Base-by-base conservation (phyloP, 2,888 invertebrate species). In the Luperina testacea region DNA sequence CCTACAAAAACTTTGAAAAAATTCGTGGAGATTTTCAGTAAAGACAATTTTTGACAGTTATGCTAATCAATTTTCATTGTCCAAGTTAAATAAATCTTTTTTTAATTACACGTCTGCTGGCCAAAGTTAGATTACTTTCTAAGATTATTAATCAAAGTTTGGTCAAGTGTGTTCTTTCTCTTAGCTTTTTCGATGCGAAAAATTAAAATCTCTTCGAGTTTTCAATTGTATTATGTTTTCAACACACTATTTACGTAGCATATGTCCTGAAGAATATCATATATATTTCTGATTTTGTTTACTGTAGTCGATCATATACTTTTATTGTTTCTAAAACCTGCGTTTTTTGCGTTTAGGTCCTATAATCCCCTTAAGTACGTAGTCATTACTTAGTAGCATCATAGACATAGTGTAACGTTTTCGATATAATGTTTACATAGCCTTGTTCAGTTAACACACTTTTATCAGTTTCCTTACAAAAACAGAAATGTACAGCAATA, bases 121-220 rank as follows among this genome's bases (percentile, higher is more conserved):
- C 61, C 65, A 80, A 91, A 92, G 91, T 92, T 92, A 90, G 89
- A 92, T 92, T 92, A 86, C 91, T 90, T 91, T 87, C 78, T 75
- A 75, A 87, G 88, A 87, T 88, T 82, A 90, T 89, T 90, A 89
- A 90, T 91, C 85, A 88, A 90, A 91, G 81, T 90, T 90, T 87
- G 27, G 76, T 81, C 77, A 82, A 87, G 84, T 85, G 77, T 67
- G 82, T 87, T 75, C 72, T 80, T 71, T 67, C 68, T 80, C 78
- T 75, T 63, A 73, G 72, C 45, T 71, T 78, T 77, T 72, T 71
- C 67, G 64, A 27, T 53, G 71, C 65, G 48, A 86, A 65, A 75
- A 82, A 82, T 74, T 77, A 1, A 2, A 13, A 63, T 57, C 63
- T 75, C 64, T 78, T 67, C 38, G 5, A 70, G 24, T n/a, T 63